Base-by-base conservation (phyloP, 2,888 invertebrate species). In the Falcaria lacertinaria region DNA sequence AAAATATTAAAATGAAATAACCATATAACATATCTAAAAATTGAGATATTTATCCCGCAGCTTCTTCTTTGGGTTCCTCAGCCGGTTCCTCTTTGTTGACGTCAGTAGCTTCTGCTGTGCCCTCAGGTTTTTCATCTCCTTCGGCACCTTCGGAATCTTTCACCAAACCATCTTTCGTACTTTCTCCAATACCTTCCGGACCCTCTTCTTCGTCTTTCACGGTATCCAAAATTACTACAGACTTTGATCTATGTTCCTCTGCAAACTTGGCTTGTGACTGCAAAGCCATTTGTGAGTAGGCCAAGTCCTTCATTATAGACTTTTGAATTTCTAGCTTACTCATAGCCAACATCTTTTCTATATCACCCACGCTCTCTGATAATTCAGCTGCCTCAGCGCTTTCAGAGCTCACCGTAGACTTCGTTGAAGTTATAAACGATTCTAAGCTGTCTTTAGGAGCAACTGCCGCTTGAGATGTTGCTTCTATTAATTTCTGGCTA, bases 311-410 rank as follows among this genome's bases (percentile, higher is more conserved):
- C 64, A 89, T 69, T 43, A 89, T 74, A 13, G 86, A 84, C 51
- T 74, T 88, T 45, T 81, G 83, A 37, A 80, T 75, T 46, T 85
- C 80, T 5, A 75, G 28, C 54, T 80, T 88, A 51, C 87, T 86
- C 0, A 60, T 56, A 38, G 69, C 81, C 4, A 86, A 49, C 48
- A 68, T 52, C 47, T 74, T 75, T 7, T 74, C 72, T 0, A 86
- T 64, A 33, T 79, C 75, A 46, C 59, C 61, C 38, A 60, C 44
- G 14, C 54, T 53, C 14, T 57, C 64, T 15, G 57, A 61, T 11
- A 66, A 66, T 14, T 73, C 72, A 40, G 64, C 62, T 17, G 52
- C 62, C 38, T 58, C 64, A 1, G 43, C 57, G 28, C 52, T 59
- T 6, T 52, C 53, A 44, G 11, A 11, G 11, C 48, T 62, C 0